Conservation (phyloP, 2,888 invertebrate species). For the Allygus modestus region DNA sequence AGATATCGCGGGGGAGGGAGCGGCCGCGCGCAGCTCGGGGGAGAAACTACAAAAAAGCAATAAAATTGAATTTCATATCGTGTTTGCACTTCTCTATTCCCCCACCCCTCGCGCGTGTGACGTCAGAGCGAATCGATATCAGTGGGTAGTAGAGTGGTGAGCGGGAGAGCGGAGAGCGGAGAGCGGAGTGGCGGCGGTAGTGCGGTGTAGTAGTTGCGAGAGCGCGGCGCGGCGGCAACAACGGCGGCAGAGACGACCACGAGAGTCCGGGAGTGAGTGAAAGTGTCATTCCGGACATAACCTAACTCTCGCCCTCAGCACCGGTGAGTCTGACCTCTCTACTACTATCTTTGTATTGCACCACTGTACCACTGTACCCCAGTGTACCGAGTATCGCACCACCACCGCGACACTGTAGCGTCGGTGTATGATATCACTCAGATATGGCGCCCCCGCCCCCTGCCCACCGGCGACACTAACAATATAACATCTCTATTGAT, state of each 20-base stretch:
- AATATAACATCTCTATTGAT: slow-evolving; percentile 59
- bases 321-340: not conserved
- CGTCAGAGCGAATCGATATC: slow-evolving; percentile 69
- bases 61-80: slow-evolving; percentile 71
- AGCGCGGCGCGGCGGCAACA: slow-evolving; percentile 34
- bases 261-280: not conserved
- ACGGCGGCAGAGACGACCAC: slow-evolving; percentile 22
- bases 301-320: not conserved
- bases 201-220: not conserved
- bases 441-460: slow-evolving; percentile 48
- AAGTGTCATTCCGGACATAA: slow-evolving; percentile 15
- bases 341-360: not conserved
- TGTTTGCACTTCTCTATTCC: slow-evolving; percentile 69
- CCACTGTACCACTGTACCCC: not conserved
- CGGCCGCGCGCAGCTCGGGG: slow-evolving; percentile 65
- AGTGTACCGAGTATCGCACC: not conserved
- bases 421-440: slow-evolving; percentile 39
- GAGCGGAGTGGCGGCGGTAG: not conserved
- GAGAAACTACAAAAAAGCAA: slow-evolving; percentile 70
- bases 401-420: not conserved
- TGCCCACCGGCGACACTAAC: slow-evolving; percentile 51
- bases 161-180: not conserved
- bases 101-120: slow-evolving; percentile 67
- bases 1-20: slow-evolving; percentile 68
- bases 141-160: slow-evolving; percentile 22